Base-by-base conservation (phyloP, 2,113 vertebrate genomes). In the Noturus placidus region DNA sequence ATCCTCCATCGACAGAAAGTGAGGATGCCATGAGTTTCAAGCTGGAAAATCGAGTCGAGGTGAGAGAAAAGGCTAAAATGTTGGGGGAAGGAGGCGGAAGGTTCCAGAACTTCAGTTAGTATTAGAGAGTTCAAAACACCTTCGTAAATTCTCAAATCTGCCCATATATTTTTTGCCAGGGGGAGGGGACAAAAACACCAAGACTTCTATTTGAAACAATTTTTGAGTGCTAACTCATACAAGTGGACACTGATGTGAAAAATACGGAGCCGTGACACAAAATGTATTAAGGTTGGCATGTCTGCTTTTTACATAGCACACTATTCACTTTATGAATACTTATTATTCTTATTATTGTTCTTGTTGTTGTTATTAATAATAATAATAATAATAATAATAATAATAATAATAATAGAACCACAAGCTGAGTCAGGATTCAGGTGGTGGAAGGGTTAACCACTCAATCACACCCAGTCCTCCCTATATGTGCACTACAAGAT, bases 401-500 rank as follows among this genome's bases (percentile, higher is more conserved):
- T n/a, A n/a, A n/a, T n/a, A n/a, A n/a, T n/a, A n/a, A n/a, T n/a
- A n/a, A n/a, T n/a, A n/a, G n/a, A n/a, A n/a, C n/a, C n/a, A 20
- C 78, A 85, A 89, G 25, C 88, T 84, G 89, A 91, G 86, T 90
- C 57, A 72, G 63, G 74, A 82, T 63, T 83, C 35, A 20, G 25
- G 87, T 14, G 65, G n/a, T 20, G 69, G 91, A 91, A 87, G 91
- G 90, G 93, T 93, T 94, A 95, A 93, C 70, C 19, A 63, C 83
- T 88, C 87, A 89, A 90, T 92, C 69, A 87, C 61, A 67, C 76
- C 27, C 89, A 83, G 88, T 65, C 80, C 42, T 67, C 63, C 30
- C 35, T n/a, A 83, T 85, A 87, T 57, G 61, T 57, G 88, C 35
- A 82, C 82, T 56, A 61, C 87, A 93, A 87, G 91, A 93, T 93